phyloP scores from a whole-genome alignment of 1,140 invertebrate species.

The Papilio aristodemus region DNA sequence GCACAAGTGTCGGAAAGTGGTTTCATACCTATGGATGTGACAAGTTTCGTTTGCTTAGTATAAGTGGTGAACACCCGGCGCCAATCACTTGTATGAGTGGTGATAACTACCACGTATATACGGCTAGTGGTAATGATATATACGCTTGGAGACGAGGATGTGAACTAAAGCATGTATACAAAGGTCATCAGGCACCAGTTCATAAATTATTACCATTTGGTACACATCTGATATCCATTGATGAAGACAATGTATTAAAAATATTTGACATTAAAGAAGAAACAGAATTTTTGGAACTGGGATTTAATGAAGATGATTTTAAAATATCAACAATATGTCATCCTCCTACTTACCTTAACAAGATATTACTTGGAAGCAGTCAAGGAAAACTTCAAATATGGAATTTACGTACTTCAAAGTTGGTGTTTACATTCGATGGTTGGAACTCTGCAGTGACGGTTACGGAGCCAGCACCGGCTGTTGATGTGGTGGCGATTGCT shows the following conservation, averaged over 20 bases:
- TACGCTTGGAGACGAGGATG: slow-evolving; percentile 93
- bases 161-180: slow-evolving; percentile 91
- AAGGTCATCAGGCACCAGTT: slow-evolving; percentile 87
- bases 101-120: slow-evolving; percentile 91
- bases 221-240: slow-evolving; percentile 91
- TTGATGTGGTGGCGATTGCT: slow-evolving; percentile 95
- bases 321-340: slow-evolving; percentile 90
- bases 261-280: slow-evolving; percentile 93
- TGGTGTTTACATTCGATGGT: slow-evolving; percentile 90
- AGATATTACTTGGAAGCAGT: slow-evolving; percentile 94
- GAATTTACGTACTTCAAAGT: slow-evolving; percentile 91
- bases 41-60: slow-evolving; percentile 90
- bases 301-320: slow-evolving; percentile 88
- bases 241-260: slow-evolving; percentile 88
- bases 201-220: slow-evolving; percentile 93
- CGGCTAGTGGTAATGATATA: slow-evolving; percentile 89
- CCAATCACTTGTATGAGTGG: slow-evolving; percentile 91
- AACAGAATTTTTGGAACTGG: slow-evolving; percentile 84
- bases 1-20: slow-evolving; percentile 93
- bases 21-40: slow-evolving; percentile 95
- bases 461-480: slow-evolving; percentile 91
- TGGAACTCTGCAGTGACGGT: slow-evolving; percentile 87
- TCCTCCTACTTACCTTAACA: slow-evolving; percentile 96
- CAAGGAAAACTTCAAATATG: slow-evolving; percentile 94
- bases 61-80: slow-evolving; percentile 89